Evolutionary conservation across 2,113 vertebrate genomes (phyloP), one percentile per base, ranked within the genome.

Genomic region (Nesoenas mayeri): DNA sequence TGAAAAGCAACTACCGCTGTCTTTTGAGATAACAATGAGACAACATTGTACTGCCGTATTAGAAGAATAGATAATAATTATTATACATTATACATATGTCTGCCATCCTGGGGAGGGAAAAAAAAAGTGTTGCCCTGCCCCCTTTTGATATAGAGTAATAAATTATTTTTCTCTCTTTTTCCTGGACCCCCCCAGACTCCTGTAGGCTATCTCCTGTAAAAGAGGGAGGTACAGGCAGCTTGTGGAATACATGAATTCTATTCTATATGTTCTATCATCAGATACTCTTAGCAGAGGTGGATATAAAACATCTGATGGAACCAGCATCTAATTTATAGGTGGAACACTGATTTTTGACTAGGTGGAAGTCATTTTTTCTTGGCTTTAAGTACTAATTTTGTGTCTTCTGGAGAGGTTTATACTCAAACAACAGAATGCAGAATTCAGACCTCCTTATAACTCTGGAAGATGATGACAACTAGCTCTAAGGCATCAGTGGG

Each of bases 171-270:
- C 24, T 70, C 19, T 75, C n/a, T 21, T 57, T 75, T 77, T 44
- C 34, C 40, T 71, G 64, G 79, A 56, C 85, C 44, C 92, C 67
- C 79, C 66, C 85, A 86, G 73, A 67, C 69, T 88, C 73, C 95
- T 94, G 73, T 61, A 93, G 91, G 92, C 72, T 79, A 54, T 72
- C 75, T 79, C 42, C 66, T 77, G 36, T 77, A 81, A 89, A 94
- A 89, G 17, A 88, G 66, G 58, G 93, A 94, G 77, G 92, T 51
- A n/a, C 20, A 34, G 38, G n/a, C 62, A 89, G 26, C 21, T 82
- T 51, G 53, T 54, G 34, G 92, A 70, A 89, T 89, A 65, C 13
- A 79, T 87, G 6, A 16, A 79, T 81, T 92, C 25, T 15, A 34
- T 88, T 92, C 85, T 61, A 57, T 74, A 10, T 29, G 50, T 36